Conservation (phyloP, 1,140 invertebrate genomes). For the Bicyclus anynana region DNA sequence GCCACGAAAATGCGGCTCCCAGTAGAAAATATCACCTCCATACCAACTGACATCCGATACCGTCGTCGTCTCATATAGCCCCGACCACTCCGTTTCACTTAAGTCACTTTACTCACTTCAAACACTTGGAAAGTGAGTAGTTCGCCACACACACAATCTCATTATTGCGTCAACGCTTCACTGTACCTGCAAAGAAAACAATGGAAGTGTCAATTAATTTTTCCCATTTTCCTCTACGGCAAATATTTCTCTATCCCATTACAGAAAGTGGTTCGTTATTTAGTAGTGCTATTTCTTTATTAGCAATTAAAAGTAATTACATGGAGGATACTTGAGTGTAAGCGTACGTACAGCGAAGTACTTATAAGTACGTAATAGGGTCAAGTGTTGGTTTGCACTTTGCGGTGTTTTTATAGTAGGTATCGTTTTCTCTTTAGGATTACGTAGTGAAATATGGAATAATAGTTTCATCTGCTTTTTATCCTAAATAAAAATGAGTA, state of each 20-base stretch:
- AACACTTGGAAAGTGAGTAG: constrained; percentile 31
- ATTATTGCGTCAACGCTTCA: constrained; percentile 30
- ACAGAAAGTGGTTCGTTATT: not conserved
- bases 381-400: not conserved
- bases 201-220: constrained; percentile 7
- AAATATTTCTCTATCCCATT: constrained; percentile 9
- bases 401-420: too few species aligned
- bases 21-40: constrained; percentile 55
- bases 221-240: not conserved
- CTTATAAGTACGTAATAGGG: not conserved
- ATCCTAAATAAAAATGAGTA: too few species aligned
- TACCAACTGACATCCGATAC: constrained; percentile 48
- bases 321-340: not conserved
- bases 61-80: constrained; percentile 35
- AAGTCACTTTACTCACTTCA: constrained; percentile 24
- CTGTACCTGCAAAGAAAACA: constrained; percentile 19
- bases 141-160: constrained; percentile 48
- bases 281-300: constrained; percentile 2
- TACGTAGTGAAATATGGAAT: too few species aligned
- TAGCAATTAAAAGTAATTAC: constrained; percentile 1
- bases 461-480: too few species aligned
- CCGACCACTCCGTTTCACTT: constrained; percentile 22
- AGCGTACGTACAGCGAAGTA: not conserved
- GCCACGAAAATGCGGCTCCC: constrained; percentile 66
- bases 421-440: too few species aligned